Evolutionary conservation across 2,113 vertebrate species (phyloP).

Genomic region (Oreochromis tanganicae): DNA sequence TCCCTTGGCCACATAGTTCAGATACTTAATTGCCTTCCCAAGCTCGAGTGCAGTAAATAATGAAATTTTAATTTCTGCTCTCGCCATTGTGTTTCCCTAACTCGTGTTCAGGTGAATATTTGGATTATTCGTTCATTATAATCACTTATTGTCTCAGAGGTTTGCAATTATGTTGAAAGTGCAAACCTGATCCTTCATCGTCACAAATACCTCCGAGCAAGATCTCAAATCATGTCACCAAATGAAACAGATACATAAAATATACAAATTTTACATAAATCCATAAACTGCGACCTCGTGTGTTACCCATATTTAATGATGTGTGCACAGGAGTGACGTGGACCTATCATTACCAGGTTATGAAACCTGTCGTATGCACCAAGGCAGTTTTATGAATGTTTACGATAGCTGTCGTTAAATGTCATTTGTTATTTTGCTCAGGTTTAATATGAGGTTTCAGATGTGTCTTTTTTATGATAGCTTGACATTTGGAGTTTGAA

Average conservation of each 20-base stretch:
- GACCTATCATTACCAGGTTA: not conserved
- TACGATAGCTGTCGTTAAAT: not conserved
- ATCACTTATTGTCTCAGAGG: not conserved
- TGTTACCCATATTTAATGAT: not conserved
- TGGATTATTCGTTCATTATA: not conserved
- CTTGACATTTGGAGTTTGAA: not conserved
- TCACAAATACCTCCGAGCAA: not conserved
- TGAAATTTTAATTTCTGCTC: conserved; percentile 87
- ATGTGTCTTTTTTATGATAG: not conserved
- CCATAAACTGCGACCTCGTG: not conserved
- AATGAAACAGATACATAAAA: not conserved
- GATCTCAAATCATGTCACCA: not conserved
- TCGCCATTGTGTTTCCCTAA: conserved; percentile 47
- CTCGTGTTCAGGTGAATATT: conserved; percentile 57
- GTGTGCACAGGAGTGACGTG: not conserved
- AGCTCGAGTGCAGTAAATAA: conserved; percentile 88
- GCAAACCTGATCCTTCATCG: not conserved
- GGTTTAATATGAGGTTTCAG: not conserved
- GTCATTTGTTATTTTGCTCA: not conserved
- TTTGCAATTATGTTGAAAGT: not conserved
- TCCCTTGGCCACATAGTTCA: conserved; percentile 76
- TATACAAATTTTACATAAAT: not conserved
- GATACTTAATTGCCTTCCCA: conserved; percentile 89
- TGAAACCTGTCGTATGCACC: not conserved
- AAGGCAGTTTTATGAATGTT: not conserved